Conservation (phyloP, 2,113 vertebrate species). For the Stomatorhinus ivindoensis region DNA sequence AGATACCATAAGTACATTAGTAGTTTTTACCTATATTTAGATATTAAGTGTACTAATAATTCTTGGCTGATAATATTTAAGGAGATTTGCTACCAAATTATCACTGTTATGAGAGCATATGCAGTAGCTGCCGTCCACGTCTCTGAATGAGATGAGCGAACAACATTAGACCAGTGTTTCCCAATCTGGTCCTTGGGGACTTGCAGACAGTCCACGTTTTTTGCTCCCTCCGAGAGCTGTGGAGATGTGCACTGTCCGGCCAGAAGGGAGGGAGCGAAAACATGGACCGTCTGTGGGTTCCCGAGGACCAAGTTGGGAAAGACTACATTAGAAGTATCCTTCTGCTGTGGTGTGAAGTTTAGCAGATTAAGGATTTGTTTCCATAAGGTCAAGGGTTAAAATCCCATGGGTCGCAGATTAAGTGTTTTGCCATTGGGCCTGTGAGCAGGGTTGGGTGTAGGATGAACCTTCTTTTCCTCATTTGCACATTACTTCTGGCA, state of each 20-base stretch:
- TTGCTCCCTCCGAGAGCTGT: not conserved
- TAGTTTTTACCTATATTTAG: not conserved
- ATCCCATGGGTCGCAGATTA: not conserved
- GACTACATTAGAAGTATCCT: not conserved
- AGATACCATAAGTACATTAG: not conserved
- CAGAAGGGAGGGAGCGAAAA: not conserved
- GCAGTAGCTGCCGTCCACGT: not conserved
- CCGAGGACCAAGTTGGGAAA: not conserved
- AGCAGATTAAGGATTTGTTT: not conserved
- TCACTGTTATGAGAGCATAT: not conserved
- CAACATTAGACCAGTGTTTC: not conserved
- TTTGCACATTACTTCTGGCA: not conserved
- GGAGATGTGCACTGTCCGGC: not conserved
- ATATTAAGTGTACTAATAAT: not conserved
- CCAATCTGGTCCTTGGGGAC: not conserved
- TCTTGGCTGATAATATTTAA: not conserved
- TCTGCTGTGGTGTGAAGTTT: not conserved
- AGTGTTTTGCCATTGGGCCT: not conserved
- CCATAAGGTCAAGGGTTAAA: not conserved
- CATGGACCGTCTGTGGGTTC: not conserved
- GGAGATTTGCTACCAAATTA: not conserved
- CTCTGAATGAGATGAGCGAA: not conserved
- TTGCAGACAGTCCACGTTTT: not conserved
- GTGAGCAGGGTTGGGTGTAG: not conserved
- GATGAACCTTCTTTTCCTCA: not conserved